These are phyloP conservation scores for Orius insidiosus DNA, from an alignment of 1,140 invertebrate genomes.

Conservation along the genomic window DNA sequence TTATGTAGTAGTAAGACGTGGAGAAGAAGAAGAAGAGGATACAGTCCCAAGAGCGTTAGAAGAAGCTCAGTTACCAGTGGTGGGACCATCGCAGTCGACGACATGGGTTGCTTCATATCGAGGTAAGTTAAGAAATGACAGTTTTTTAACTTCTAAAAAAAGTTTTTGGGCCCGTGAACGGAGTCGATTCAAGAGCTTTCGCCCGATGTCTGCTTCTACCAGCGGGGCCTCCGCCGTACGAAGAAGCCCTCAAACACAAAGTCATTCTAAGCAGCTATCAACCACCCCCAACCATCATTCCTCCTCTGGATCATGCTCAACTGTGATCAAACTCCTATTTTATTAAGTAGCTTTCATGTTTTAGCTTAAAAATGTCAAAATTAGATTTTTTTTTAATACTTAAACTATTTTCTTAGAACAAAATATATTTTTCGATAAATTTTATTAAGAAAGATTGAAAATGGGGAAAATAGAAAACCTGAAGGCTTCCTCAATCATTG, in stretches of 20 bases:
- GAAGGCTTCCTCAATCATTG: too few relatives aligned
- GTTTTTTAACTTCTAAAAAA: too few relatives aligned
- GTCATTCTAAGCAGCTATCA: slow-evolving; percentile 22
- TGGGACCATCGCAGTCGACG: slow-evolving; percentile 13
- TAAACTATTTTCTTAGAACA: too few relatives aligned
- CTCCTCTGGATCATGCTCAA: neutral
- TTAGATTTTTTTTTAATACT: too few relatives aligned
- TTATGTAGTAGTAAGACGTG: slow-evolving; percentile 18
- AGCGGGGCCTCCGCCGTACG: slow-evolving; percentile 20
- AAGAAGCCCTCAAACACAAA: slow-evolving; percentile 23
- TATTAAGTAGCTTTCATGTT: too few relatives aligned
- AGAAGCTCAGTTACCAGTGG: slow-evolving; percentile 9
- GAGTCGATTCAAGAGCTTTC: slow-evolving; percentile 17
- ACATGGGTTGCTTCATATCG: too few relatives aligned
- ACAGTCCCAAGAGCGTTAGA: slow-evolving; percentile 16
- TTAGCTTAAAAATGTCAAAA: too few relatives aligned
- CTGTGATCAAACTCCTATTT: too few relatives aligned
- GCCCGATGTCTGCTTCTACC: slow-evolving; percentile 17
- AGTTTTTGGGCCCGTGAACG: slow-evolving; percentile 18
- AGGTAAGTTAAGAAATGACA: slow-evolving; percentile 21
- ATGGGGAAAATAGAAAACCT: too few relatives aligned
- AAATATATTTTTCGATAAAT: too few relatives aligned
- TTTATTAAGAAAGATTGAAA: too few relatives aligned
- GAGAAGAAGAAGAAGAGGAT: slow-evolving; percentile 17
- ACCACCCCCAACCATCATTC: slow-evolving; percentile 6